Conservation (phyloP, 37 sponge, comb jelly and placozoan genomes). For the Hormiphora californensis region DNA sequence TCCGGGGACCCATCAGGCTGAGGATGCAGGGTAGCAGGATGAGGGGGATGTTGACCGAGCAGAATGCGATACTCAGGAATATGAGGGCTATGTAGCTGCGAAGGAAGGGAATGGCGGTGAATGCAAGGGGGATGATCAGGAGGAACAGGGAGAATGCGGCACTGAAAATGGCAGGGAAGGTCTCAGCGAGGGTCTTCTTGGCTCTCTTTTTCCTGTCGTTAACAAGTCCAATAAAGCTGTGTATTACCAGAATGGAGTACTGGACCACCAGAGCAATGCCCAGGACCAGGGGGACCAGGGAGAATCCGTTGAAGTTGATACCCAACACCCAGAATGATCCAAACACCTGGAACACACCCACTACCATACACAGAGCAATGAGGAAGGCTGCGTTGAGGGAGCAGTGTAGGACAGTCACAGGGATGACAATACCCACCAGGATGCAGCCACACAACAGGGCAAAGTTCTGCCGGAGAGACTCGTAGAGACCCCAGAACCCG, state of each 20-base stretch:
- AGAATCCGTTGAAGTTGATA: constrained; percentile 39
- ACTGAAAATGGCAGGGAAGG: constrained; percentile 53
- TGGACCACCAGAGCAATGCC: constrained; percentile 18
- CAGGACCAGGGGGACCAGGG: not conserved
- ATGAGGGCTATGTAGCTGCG: constrained; percentile 21
- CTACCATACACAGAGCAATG: constrained; percentile 30
- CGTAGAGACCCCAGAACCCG: constrained; percentile 50
- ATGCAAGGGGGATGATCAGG: constrained; percentile 32
- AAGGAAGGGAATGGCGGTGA: constrained; percentile 6
- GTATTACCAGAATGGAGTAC: constrained; percentile 14
- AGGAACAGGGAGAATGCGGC: constrained; percentile 16
- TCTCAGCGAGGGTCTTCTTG: constrained; percentile 39
- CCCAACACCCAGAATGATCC: constrained; percentile 46
- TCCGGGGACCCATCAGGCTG: constrained; percentile 40
- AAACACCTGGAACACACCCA: constrained; percentile 46
- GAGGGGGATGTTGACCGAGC: not conserved
- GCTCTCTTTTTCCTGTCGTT: constrained; percentile 48
- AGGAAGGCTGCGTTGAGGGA: constrained; percentile 38
- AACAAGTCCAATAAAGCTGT: constrained; percentile 44
- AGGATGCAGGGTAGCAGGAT: constrained; percentile 31
- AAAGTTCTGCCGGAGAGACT: constrained; percentile 2
- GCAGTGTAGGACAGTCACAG: constrained; percentile 10
- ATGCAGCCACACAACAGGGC: constrained; percentile 42
- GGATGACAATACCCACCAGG: constrained; percentile 32
- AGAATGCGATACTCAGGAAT: constrained; percentile 18